phyloP scores from a whole-genome alignment of 2,888 invertebrate genomes.

The Diadromus collaris region DNA sequence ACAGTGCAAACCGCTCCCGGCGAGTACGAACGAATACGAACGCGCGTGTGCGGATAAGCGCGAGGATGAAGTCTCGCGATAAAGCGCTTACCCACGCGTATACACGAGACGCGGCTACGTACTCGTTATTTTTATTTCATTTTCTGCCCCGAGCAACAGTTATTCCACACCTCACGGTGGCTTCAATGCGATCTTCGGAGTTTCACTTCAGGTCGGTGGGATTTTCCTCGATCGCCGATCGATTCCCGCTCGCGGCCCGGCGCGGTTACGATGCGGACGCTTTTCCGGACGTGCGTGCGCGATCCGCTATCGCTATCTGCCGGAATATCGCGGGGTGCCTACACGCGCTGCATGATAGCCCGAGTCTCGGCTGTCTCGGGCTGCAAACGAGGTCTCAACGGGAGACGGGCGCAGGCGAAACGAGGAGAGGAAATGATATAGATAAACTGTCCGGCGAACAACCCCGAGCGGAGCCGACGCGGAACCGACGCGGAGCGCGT shows the following conservation, averaged over 20 bases:
- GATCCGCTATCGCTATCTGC: slow-evolving; percentile 62
- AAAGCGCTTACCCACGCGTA: slow-evolving; percentile 77
- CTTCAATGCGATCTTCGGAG: not conserved
- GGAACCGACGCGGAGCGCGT: slow-evolving; percentile 13
- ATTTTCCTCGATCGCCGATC: not conserved
- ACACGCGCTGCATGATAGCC: slow-evolving; percentile 21
- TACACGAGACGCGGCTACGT: slow-evolving; percentile 32
- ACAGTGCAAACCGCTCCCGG: slow-evolving; percentile 47
- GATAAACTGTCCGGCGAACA: slow-evolving; percentile 27
- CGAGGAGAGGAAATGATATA: slow-evolving; percentile 20
- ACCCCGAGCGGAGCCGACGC: slow-evolving; percentile 27
- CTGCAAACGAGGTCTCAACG: slow-evolving; percentile 26
- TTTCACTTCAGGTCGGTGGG: not conserved
- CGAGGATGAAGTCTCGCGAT: slow-evolving; percentile 72
- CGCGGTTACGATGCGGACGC: slow-evolving; percentile 17
- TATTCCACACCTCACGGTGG: not conserved
- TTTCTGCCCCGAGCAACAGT: not conserved
- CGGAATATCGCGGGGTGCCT: slow-evolving; percentile 57
- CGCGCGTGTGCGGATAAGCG: slow-evolving; percentile 57
- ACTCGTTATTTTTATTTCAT: not conserved
- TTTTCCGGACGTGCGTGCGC: slow-evolving; percentile 55
- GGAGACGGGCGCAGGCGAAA: slow-evolving; percentile 36
- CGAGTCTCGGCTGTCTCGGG: not conserved
- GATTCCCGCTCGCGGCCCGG: not conserved
- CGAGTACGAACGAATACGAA: slow-evolving; percentile 42